Conservation (phyloP, 37 sponge, comb jelly and placozoan genomes). For the Sycon ciliatum region DNA sequence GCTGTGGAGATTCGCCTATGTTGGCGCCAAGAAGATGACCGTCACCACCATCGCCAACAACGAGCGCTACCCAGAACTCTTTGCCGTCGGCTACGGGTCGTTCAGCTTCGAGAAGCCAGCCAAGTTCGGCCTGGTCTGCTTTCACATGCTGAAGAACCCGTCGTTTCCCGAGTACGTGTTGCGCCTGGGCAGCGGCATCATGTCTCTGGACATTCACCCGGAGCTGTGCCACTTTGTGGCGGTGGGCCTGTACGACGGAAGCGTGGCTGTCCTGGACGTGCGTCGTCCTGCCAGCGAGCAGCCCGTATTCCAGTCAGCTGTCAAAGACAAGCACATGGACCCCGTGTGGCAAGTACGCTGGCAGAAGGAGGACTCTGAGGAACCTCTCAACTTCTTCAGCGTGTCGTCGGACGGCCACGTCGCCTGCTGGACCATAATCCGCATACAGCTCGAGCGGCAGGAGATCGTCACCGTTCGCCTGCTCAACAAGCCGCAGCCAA, state of each 20-base stretch:
- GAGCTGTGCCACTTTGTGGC: slow-evolving; percentile 72
- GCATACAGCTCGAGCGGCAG: too few species aligned
- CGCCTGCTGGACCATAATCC: slow-evolving; percentile 47
- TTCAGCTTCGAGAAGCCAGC: slow-evolving; percentile 36
- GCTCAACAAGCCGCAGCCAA: too few species aligned
- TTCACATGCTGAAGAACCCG: slow-evolving; percentile 92
- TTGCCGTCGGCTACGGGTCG: slow-evolving; percentile 89
- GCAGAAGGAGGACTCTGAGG: slow-evolving; percentile 87
- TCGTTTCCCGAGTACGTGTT: slow-evolving; percentile 80
- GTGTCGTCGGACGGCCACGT: slow-evolving; percentile 80
- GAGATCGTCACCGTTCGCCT: too few species aligned
- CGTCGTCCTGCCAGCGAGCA: too few species aligned
- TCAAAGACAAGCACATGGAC: too few species aligned
- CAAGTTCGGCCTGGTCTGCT: slow-evolving; percentile 80
- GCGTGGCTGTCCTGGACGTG: too few species aligned
- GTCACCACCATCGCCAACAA: slow-evolving; percentile 73
- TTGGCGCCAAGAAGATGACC: slow-evolving; percentile 71
- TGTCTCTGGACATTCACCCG: slow-evolving; percentile 84
- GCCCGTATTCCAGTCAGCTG: too few species aligned
- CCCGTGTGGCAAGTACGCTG: slow-evolving; percentile 55
- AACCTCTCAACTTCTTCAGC: slow-evolving; percentile 86
- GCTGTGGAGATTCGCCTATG: slow-evolving; percentile 83
- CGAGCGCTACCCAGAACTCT: slow-evolving; percentile 74
- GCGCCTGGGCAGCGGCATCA: slow-evolving; percentile 61
- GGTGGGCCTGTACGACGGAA: slow-evolving; percentile 81